These are phyloP conservation scores for Barbus barbus DNA, from an alignment of 2,113 vertebrate species.

Conservation along the genomic window DNA sequence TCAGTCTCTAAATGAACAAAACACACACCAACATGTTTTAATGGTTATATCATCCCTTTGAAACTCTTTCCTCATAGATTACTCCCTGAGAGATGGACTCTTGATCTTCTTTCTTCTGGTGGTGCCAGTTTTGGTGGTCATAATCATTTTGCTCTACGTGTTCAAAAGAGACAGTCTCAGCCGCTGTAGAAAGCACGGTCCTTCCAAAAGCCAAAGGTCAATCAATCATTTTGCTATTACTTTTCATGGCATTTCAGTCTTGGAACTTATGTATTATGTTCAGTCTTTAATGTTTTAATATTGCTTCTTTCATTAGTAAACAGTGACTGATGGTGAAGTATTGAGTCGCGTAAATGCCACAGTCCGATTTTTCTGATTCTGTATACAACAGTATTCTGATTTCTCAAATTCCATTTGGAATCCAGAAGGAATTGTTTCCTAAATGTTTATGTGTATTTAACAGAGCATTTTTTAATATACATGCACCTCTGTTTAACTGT, in stretches of 20 bases:
- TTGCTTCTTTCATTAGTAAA: neutral
- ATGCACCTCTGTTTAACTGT: too few species aligned
- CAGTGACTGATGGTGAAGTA: neutral
- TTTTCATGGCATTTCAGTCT: neutral
- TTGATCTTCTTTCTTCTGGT: constrained; percentile 87
- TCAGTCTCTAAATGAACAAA: neutral
- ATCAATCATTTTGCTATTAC: neutral
- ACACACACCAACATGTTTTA: neutral
- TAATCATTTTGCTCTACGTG: constrained; percentile 69
- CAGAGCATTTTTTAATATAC: too few species aligned
- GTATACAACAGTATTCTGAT: too few species aligned
- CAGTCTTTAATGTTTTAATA: neutral
- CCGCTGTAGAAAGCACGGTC: constrained; percentile 51
- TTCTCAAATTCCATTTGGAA: too few species aligned
- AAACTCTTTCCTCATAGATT: constrained; percentile 67
- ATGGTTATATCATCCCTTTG: neutral
- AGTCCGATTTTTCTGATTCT: too few species aligned
- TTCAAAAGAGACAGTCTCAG: constrained; percentile 69
- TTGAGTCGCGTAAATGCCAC: too few species aligned
- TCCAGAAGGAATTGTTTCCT: too few species aligned
- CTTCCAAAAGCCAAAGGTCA: constrained; percentile 53
- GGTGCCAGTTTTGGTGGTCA: constrained; percentile 70
- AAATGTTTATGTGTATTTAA: too few species aligned
- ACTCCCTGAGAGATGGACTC: constrained; percentile 84
- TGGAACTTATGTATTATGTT: neutral